A percentile compares a stretch with the other conserved stretches of the same genome.
Conservation (phyloP, 2,888 invertebrate genomes). For the Drosophila prolongata region DNA sequence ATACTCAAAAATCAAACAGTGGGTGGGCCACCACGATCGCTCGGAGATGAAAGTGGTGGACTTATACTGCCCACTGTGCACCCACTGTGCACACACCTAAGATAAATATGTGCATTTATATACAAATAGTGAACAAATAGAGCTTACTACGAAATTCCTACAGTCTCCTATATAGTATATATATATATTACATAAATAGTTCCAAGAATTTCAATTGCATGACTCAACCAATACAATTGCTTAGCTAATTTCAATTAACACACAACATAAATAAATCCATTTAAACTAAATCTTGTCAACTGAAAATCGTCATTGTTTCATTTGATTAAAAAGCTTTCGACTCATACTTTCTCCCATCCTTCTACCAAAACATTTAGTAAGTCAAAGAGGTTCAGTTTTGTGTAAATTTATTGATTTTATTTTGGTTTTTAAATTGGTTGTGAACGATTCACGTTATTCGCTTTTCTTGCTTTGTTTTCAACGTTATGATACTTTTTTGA, state of each 20-base stretch:
- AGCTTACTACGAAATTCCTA: conserved; percentile 74
- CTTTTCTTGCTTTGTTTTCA: conserved; percentile 9
- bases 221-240: conserved; percentile 36
- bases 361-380: neutral
- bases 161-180: conserved; percentile 29
- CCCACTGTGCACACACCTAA: conserved; percentile 25
- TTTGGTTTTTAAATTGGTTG: conserved; percentile 41
- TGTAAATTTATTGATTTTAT: conserved; percentile 34
- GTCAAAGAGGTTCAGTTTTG: neutral
- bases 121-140: conserved; percentile 62
- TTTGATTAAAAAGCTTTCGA: neutral
- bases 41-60: neutral
- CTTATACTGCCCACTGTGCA: conserved; percentile 12
- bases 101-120: conserved; percentile 18
- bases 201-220: conserved; percentile 44
- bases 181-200: conserved; percentile 18
- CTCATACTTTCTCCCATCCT: neutral
- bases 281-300: conserved; percentile 6
- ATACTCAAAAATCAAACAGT: conserved; percentile 8
- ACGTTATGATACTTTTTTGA: conserved; percentile 36
- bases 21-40: conserved; percentile 20
- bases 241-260: conserved; percentile 47
- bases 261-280: conserved; percentile 32
- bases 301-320: neutral
- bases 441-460: conserved; percentile 14